Evolutionary conservation across 2,797 vertebrate species (phyloP), one percentile per base, ranked within the genome.

Genomic region (Molossus molossus): DNA sequence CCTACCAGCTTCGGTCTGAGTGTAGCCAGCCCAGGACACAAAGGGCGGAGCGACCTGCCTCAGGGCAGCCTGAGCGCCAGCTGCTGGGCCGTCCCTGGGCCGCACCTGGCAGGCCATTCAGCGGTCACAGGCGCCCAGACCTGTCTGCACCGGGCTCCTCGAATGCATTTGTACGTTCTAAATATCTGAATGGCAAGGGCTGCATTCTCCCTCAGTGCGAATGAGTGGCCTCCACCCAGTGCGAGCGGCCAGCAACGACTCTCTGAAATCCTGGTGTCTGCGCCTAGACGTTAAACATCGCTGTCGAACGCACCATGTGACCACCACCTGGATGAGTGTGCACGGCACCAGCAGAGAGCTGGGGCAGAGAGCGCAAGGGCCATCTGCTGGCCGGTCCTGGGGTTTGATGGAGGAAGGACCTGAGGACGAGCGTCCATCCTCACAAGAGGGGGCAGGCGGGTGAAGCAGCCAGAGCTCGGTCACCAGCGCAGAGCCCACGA

Each of bases 401-500:
- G 21, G 18, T 81, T 33, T 29, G 1, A 2, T 80, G 5, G 64
- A 60, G 89, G 82, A 87, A 57, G 0, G 8, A 17, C 73, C 53
- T 1, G 93, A 73, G 40, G 75, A 79, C 92, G 53, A 57, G 70
- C 18, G 58, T 13, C 18, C 9, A 0, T 12, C 21, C 9, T 62
- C 25, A 25, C 18, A 40, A 77, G 57, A 25, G 81, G 45, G 76
- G 27, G 86, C 69, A 84, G 77, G 60, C 23, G 33, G 89, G 77
- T 70, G 90, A 2, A 25, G 65, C 69, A 64, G 40, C 83, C 95
- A 29, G 92, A 88, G 40, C 87, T 94, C 94, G 83, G 93, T 48
- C 53, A 25, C 92, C 96, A 90, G 86, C 90, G 93, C 64, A 76
- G 90, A 88, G 94, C 95, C 93, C 91, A 94, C 87, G 85, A 53